Evolutionary conservation across 2,113 vertebrate genomes (phyloP), one percentile per base, ranked within the genome.

Genomic region (Lagopus leucura): DNA sequence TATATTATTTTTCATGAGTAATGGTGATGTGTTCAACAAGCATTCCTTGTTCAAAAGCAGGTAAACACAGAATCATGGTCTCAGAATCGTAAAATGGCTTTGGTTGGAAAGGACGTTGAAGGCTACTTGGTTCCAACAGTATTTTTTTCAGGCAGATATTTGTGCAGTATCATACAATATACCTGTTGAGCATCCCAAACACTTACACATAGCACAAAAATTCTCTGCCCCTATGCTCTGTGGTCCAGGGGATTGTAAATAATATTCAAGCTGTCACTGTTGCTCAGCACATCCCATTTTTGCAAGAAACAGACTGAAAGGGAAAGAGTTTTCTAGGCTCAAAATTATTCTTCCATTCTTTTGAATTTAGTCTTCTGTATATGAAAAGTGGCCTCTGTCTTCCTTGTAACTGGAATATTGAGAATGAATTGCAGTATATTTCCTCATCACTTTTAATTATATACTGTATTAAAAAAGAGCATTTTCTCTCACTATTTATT

Each of bases 131-230:
- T 57, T 32, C 55, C 30, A n/a, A 42, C 3, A 50, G 7, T 10
- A 28, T 64, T 63, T 84, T 73, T 54, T 54, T 69, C 13, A 18
- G 32, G 11, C 13, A 72, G 72, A 13, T 24, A 30, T 60, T 28
- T 30, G 12, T n/a, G 28, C 5, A 54, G 8, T 24, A 9, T 30
- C 9, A 17, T 38, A 0, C 9, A 20, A 19, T 38, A 0, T 11
- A 20, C 8, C 6, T 47, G 10, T 19, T 16, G 82, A 60, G 28
- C 10, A 64, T 9, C 16, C 16, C 5, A 4, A 42, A 50, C 2
- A 3, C 5, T 9, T 48, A 16, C 11, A 27, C 2, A 32, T 8
- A 65, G 12, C 11, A 82, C 34, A 38, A 65, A 11, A 1, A 38
- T 25, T 6, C 32, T 52, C 57, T 55, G 42, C 9, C 43, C 21